Evolutionary conservation across 2,113 vertebrate species (phyloP).

Genomic region (Sylvietta virens): DNA sequence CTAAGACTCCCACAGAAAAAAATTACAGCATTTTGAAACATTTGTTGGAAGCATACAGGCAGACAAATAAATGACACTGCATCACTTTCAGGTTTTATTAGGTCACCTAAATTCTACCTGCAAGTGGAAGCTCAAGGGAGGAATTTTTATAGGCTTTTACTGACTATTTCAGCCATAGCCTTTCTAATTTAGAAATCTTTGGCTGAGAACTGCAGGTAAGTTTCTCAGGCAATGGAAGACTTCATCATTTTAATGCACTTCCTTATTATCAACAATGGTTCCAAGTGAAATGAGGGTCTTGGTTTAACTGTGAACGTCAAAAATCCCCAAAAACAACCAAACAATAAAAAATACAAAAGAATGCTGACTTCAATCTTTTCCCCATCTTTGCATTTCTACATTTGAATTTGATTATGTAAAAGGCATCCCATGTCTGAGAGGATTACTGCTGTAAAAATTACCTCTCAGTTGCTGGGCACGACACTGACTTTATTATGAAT

Average conservation of each 20-base stretch:
- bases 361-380: not conserved
- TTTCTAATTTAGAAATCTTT: not conserved
- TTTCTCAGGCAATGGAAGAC: not conserved
- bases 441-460: not conserved
- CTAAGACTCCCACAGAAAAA: conserved; percentile 57
- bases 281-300: not conserved
- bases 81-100: conserved; percentile 39
- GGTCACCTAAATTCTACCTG: conserved; percentile 42
- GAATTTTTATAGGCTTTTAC: not conserved
- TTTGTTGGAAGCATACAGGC: conserved; percentile 54
- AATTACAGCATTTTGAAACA: conserved; percentile 65
- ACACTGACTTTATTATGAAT: not conserved
- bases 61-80: conserved; percentile 58
- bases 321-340: not conserved
- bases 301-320: not conserved
- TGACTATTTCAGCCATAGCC: not conserved
- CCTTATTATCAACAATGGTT: not conserved
- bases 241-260: not conserved
- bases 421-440: not conserved
- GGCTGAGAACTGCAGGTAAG: not conserved
- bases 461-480: not conserved
- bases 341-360: not conserved
- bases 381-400: not conserved
- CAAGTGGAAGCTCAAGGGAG: not conserved
- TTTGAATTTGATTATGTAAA: not conserved